Percentiles rank a stretch among this genome's conserved stretches.
These are phyloP conservation scores for Loriculus beryllinus DNA, from an alignment of 2,797 vertebrate genomes.

Conservation along the genomic window DNA sequence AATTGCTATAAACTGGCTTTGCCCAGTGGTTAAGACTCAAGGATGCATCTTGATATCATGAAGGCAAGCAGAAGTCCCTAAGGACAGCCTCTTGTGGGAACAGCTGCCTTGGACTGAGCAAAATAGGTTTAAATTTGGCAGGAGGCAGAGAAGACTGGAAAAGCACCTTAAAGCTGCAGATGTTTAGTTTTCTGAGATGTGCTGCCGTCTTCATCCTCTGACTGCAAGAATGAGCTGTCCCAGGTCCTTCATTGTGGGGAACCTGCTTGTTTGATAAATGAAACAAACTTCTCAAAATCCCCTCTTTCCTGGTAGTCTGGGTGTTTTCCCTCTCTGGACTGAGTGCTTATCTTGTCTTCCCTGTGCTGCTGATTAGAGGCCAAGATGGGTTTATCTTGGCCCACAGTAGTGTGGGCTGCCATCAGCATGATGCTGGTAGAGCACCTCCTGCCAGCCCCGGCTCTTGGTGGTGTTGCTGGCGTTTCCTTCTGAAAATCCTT, in stretches of 20 bases:
- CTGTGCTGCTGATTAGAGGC: background rate
- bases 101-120: background rate
- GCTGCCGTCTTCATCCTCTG: background rate
- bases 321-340: background rate
- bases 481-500: background rate
- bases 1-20: background rate
- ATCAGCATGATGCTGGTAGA: background rate
- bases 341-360: background rate
- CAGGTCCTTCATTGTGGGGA: background rate
- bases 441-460: rapidly evolving
- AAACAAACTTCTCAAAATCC: background rate
- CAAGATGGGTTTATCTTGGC: background rate
- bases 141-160: background rate
- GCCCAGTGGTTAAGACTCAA: background rate
- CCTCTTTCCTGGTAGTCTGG: background rate
- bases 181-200: background rate
- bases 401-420: background rate
- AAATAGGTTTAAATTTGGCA: background rate
- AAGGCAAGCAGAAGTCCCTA: background rate
- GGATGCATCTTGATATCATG: background rate
- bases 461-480: rapidly evolving
- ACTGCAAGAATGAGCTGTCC: background rate
- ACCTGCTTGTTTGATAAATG: background rate
- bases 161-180: background rate
- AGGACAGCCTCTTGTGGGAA: background rate